A percentile compares a stretch with the other conserved stretches of the same genome.
phyloP scores from a whole-genome alignment of 2,888 invertebrate species.

The Agrotis exclamationis region DNA sequence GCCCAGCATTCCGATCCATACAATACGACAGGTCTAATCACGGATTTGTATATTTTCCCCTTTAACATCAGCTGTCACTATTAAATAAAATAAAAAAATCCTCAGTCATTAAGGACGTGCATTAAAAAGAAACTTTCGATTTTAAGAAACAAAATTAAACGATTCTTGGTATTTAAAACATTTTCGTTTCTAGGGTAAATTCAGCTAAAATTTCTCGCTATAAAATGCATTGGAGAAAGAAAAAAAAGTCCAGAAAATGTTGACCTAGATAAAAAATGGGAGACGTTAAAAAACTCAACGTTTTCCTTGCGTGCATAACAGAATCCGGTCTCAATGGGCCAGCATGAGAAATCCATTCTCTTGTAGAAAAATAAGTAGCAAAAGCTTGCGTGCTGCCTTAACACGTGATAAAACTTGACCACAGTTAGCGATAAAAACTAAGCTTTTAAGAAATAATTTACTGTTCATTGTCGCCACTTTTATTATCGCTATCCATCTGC shows the following conservation, averaged over 20 bases:
- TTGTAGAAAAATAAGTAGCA: slow-evolving; percentile 72
- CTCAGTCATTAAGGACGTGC: slow-evolving; percentile 14
- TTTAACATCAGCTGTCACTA: too few relatives aligned
- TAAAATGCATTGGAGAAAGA: slow-evolving; percentile 66
- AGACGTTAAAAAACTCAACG: slow-evolving; percentile 54
- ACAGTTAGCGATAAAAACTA: slow-evolving; percentile 74
- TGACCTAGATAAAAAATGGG: slow-evolving; percentile 70
- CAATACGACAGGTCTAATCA: too few relatives aligned
- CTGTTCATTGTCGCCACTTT: slow-evolving; percentile 62
- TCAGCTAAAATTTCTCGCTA: slow-evolving; percentile 53
- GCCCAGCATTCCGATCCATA: too few relatives aligned
- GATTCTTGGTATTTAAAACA: slow-evolving; percentile 34
- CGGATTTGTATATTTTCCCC: too few relatives aligned
- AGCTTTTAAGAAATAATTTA: slow-evolving; percentile 68
- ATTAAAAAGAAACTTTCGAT: background rate
- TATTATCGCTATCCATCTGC: background rate
- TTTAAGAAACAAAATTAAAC: slow-evolving; percentile 20
- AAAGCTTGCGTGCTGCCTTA: slow-evolving; percentile 72
- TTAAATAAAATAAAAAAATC: background rate
- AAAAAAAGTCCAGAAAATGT: slow-evolving; percentile 62
- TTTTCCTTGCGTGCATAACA: slow-evolving; percentile 75
- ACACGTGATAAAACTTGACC: slow-evolving; percentile 78
- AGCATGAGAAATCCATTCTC: slow-evolving; percentile 63
- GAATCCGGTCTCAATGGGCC: slow-evolving; percentile 67
- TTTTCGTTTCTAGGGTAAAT: slow-evolving; percentile 42